Base-by-base conservation (phyloP, 1,140 invertebrate genomes). In the Leucophenga varia region DNA sequence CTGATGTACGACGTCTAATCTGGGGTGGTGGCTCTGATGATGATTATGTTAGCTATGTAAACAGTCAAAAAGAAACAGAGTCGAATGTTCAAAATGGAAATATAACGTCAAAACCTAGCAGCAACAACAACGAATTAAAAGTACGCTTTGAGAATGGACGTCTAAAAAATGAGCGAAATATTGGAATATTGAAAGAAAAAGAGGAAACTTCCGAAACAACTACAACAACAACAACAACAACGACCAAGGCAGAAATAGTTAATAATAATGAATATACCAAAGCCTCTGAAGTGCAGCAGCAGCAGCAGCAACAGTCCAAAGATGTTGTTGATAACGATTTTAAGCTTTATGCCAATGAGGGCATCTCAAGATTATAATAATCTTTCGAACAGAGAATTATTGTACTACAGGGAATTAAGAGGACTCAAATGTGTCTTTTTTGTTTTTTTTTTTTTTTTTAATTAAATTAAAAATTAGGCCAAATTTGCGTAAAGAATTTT, bases 321-420 rank as follows among this genome's bases (percentile, higher is more conserved):
- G 7, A 35, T 14, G 6, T 17, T 18, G 16, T 13, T 0, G 49
- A 54, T 18, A 49, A 41, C 13, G 39, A 54, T 28, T 32, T 45
- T 6, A 46, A 58, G 36, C 38, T 67, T 8, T 65, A 72, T 51
- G 59, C 59, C 17, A 72, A 72, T 34, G 68, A 72, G 22, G 61
- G 54, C 2, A 37, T 72, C 4, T 72, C 68, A 9, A 51, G 68
- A n/a, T 63, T 72, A 6, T 72, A n/a, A n/a, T n/a, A n/a, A n/a
- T n/a, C n/a, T n/a, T n/a, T n/a, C n/a, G n/a, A n/a, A n/a, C n/a
- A n/a, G n/a, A n/a, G n/a, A n/a, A n/a, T n/a, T n/a, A n/a, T n/a
- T n/a, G n/a, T n/a, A n/a, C n/a, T n/a, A n/a, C n/a, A n/a, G n/a
- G n/a, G n/a, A n/a, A n/a, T n/a, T n/a, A n/a, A n/a, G n/a, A n/a